These are phyloP conservation scores for Pagetopsis macropterus DNA, from an alignment of 2,797 vertebrate species.

Conservation along the genomic window DNA sequence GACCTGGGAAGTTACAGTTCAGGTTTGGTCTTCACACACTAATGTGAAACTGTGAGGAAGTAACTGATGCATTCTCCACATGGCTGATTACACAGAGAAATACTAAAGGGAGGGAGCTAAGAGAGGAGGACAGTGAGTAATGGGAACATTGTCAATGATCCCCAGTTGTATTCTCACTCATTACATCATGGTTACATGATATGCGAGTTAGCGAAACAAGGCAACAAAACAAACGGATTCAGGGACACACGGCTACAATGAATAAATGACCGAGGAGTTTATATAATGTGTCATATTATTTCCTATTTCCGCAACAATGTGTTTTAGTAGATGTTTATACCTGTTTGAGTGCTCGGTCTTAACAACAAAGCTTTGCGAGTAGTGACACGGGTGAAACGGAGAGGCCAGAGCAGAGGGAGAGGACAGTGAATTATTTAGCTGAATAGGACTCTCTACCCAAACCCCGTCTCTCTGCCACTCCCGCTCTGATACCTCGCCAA, in stretches of 20 bases:
- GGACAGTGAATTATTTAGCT: conserved; percentile 77
- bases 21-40: conserved; percentile 50
- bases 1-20: conserved; percentile 33
- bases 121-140: neutral
- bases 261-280: neutral
- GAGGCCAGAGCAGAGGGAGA: conserved; percentile 28
- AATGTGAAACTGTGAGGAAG: conserved; percentile 32
- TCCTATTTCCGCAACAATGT: neutral
- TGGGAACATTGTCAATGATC: neutral
- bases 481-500: conserved; percentile 59
- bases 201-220: neutral
- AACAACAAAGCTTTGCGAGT: conserved; percentile 6
- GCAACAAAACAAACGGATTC: neutral
- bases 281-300: neutral
- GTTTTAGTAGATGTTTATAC: neutral
- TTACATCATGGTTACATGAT: conserved; percentile 14
- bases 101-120: neutral
- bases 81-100: conserved; percentile 19
- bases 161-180: neutral
- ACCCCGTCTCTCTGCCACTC: conserved; percentile 55
- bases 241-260: neutral
- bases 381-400: conserved; percentile 25
- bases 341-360: conserved; percentile 7
- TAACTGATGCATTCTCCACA: conserved; percentile 5
- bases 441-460: conserved; percentile 68